Base-by-base conservation (phyloP, 2,113 vertebrate species). In the Antechinus stuartii region DNA sequence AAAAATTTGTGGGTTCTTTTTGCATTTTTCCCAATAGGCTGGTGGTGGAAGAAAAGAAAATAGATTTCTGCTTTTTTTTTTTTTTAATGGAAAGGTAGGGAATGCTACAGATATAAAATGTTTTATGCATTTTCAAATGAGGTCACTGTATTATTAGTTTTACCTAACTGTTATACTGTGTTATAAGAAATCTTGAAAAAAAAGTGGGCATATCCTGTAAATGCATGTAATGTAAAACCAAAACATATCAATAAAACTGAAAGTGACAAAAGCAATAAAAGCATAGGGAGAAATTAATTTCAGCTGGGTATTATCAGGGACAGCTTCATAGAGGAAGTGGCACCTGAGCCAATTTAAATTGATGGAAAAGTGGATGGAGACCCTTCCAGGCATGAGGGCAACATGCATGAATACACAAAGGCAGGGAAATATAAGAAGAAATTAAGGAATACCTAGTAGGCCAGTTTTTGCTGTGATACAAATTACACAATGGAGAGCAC, bases 251-350 rank as follows among this genome's bases (percentile, higher is more conserved):
- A 84, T 84, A 84, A 42, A 84, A 84, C 68, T 42, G 35, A 84
- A 84, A 84, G 68, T 84, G 35, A 84, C n/a, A 84, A 84, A 84
- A 84, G n/a, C 68, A 84, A 84, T 84, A 84, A 84, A 84, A 84
- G n/a, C 68, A 84, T 84, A 42, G 68, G n/a, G n/a, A 84, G n/a
- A 84, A 42, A 42, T 84, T 84, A 42, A 84, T 84, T 84, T 84
- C 68, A 84, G 35, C 19, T 84, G 16, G 19, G n/a, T 42, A 84
- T 84, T 84, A 84, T 84, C 68, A 84, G 68, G 68, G 68, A 84
- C 35, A 84, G 6, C 19, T 84, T 42, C 35, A 84, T 84, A 23
- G 35, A 42, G 68, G 35, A 84, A 42, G n/a, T 42, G 19, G 68
- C 35, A 84, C n/a, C 14, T 42, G 68, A 42, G n/a, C 14, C 68